Base-by-base conservation (phyloP, 2,113 vertebrate genomes). In the Cephalopterus ornatus region DNA sequence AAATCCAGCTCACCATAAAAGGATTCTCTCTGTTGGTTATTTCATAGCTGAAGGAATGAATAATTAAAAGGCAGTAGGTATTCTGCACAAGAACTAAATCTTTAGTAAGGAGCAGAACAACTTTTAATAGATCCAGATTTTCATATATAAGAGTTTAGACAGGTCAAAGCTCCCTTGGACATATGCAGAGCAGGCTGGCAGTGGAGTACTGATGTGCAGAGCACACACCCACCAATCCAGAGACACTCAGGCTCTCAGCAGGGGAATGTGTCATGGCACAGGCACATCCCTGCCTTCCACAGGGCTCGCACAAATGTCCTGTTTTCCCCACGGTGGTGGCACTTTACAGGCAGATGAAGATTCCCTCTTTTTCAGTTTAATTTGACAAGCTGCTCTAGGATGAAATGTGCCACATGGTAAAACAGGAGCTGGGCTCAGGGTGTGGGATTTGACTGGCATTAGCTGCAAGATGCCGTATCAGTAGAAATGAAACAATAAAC, bases 41-140 rank as follows among this genome's bases (percentile, higher is more conserved):
- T 93, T 92, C 42, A 27, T 81, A 92, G 77, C 88, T 85, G 79
- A 93, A 93, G 56, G 37, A 88, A 94, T 77, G 27, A 90, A 88
- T 84, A 88, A 93, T 77, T 86, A 58, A 94, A 85, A 83, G 24
- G 32, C 72, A 94, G 30, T 42, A 84, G 23, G 28, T 62, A 81
- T 42, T 86, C 79, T 33, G 44, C 19, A 49, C 9, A 35, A 66
- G 61, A 65, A 84, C 28, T 49, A 81, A 39, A 77, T 71, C 41
- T 94, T 84, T 21, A 56, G 33, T n/a, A 41, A 46, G 79, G 32
- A 81, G 20, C 32, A 91, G 76, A 92, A 93, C 6, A 66, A 53
- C 26, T 37, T 72, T 13, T 59, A 88, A 55, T 41, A 84, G 78
- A 61, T 33, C 15, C 52, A 78, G 59, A 75, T 21, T 75, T 74